phyloP scores from a whole-genome alignment of 2,797 vertebrate species.

The Enteromius unitaeniatus region DNA sequence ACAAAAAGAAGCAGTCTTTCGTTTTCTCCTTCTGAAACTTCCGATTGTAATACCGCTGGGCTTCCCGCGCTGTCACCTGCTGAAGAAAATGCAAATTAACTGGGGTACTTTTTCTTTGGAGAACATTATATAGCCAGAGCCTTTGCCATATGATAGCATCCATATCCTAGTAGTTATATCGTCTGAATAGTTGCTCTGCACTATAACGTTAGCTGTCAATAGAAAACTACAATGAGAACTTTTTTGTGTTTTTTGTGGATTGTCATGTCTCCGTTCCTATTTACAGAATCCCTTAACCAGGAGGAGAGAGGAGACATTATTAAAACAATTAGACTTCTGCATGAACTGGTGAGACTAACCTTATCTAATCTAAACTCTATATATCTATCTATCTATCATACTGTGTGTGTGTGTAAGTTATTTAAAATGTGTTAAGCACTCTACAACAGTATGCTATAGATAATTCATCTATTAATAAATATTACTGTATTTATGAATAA shows the following conservation, averaged over 20 bases:
- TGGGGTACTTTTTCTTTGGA: background rate
- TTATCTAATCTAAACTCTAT: background rate
- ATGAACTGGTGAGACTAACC: slow-evolving; percentile 37
- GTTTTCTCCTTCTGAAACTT: slow-evolving; percentile 42
- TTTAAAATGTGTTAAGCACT: background rate
- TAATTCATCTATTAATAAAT: background rate
- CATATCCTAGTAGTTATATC: background rate
- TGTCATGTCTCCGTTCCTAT: background rate
- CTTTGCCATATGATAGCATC: background rate
- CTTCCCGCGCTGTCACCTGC: slow-evolving; percentile 27
- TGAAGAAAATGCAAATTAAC: slow-evolving; percentile 25
- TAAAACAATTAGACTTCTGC: slow-evolving; percentile 8
- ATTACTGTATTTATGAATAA: too few species aligned
- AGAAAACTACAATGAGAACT: slow-evolving; percentile 39
- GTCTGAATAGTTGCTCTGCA: background rate
- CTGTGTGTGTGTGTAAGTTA: background rate
- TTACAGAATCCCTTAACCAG: background rate
- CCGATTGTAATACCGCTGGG: background rate
- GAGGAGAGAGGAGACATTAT: background rate
- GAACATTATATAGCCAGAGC: slow-evolving; percentile 27
- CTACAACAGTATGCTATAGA: background rate
- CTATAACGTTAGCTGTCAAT: background rate
- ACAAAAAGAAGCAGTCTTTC: slow-evolving; percentile 7
- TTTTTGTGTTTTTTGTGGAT: slow-evolving; percentile 2
- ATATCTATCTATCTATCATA: background rate